A percentile compares a stretch with the other conserved stretches of the same genome.
These are phyloP conservation scores for Polyploca ridens DNA, from an alignment of 2,888 invertebrate genomes.

Conservation along the genomic window DNA sequence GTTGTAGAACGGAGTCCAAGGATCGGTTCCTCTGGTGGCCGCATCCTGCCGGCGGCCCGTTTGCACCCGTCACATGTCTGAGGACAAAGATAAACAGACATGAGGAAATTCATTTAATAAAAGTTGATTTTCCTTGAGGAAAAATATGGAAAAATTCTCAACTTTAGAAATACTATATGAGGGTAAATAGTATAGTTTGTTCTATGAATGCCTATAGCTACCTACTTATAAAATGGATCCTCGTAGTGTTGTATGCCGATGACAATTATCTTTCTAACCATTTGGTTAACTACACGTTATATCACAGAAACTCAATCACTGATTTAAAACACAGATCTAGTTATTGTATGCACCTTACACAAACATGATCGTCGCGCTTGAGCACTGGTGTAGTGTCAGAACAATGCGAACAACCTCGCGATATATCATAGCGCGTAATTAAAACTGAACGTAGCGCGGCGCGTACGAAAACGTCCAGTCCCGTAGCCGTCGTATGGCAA, in stretches of 20 bases:
- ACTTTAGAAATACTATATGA: not conserved
- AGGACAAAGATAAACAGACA: constrained; percentile 55
- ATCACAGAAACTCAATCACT: constrained; percentile 56
- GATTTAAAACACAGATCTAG: constrained; percentile 48
- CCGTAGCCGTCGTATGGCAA: constrained; percentile 54
- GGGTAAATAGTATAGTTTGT: not conserved
- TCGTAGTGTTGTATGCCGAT: constrained; percentile 77
- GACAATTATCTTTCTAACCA: constrained; percentile 80
- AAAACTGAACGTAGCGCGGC: constrained; percentile 48
- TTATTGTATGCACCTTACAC: constrained; percentile 55
- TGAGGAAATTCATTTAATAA: constrained; percentile 29
- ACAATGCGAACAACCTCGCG: constrained; percentile 62
- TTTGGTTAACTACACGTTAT: constrained; percentile 54
- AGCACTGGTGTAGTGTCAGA: constrained; percentile 54
- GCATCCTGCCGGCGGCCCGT: constrained; percentile 81
- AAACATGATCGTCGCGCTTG: constrained; percentile 57
- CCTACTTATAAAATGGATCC: constrained; percentile 79
- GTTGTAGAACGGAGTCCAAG: constrained; percentile 94
- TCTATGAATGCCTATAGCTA: constrained; percentile 25
- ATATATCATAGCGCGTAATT: constrained; percentile 62
- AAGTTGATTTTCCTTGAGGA: constrained; percentile 26
- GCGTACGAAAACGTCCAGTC: constrained; percentile 57
- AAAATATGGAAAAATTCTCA: constrained; percentile 13
- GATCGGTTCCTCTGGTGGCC: constrained; percentile 95
- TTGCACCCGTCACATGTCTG: constrained; percentile 79